Percentiles rank a stretch among this genome's conserved stretches.
phyloP scores from a whole-genome alignment of 53 echinoderm and acorn worm genomes.

The Paracentrotus lividus region DNA sequence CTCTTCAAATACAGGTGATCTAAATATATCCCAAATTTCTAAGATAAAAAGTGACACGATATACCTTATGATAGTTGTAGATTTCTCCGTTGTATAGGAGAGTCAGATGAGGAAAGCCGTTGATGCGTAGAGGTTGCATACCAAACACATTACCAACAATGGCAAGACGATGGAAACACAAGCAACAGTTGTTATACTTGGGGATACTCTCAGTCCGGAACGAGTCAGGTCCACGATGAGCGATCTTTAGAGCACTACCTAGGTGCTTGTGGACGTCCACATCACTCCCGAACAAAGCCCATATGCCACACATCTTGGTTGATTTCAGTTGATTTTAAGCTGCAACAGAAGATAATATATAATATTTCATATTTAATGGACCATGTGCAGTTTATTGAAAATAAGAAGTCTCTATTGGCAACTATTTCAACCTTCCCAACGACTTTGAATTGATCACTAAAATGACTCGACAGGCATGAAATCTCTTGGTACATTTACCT shows the following conservation, averaged over 20 bases:
- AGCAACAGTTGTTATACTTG: constrained; percentile 91
- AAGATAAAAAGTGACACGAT: neutral
- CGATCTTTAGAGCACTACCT: constrained; percentile 82
- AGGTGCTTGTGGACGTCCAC: constrained; percentile 74
- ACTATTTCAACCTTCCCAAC: too few species aligned
- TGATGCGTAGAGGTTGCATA: constrained; percentile 95
- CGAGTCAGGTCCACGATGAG: constrained; percentile 95
- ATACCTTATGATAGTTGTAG: constrained; percentile 93
- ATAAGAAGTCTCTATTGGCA: too few species aligned
- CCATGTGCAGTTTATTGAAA: too few species aligned
- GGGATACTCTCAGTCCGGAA: constrained; percentile 93
- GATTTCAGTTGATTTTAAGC: neutral
- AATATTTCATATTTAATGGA: too few species aligned
- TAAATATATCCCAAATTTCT: too few species aligned
- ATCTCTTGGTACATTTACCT: too few species aligned
- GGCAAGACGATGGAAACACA: constrained; percentile 95
- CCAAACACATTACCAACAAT: constrained; percentile 91
- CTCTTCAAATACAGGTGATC: too few species aligned
- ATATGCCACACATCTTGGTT: constrained; percentile 93
- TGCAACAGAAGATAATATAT: neutral
- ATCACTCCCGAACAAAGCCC: constrained; percentile 96
- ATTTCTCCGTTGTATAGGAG: constrained; percentile 97
- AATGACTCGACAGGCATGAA: too few species aligned
- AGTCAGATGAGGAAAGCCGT: constrained; percentile 86
- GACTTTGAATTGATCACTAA: too few species aligned